Evolutionary conservation across 2,888 invertebrate genomes (phyloP), one percentile per base, ranked within the genome.

Genomic region (Leptinotarsa tumamoca): DNA sequence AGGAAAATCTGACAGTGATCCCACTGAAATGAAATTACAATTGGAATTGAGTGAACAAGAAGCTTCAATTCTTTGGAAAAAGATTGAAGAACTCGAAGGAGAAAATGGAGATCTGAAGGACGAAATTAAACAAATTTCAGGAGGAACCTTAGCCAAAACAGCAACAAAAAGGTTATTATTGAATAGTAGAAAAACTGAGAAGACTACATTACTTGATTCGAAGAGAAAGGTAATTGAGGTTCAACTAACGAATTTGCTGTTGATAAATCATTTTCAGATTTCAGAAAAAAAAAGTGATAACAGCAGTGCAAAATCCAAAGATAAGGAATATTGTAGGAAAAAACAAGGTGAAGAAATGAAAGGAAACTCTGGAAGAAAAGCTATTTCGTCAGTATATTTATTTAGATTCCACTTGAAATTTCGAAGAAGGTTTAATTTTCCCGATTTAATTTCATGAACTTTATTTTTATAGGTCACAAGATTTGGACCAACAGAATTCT

Each of bases 31-130:
- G 75, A 93, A 95, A 84, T 90, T 97, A 58, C 93, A 97, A 81
- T 89, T 98, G 71, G 97, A 97, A 88, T 90, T 97, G 68, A 95
- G 95, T 86, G 97, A 97, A 88, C 96, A 96, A 90, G 97, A 98
- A 90, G 93, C 96, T 74, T 92, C 94, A 27, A 94, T 96, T 76
- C 89, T 97, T 78, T 91, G 95, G 61, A 92, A 94, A 80, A 97
- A 96, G 89, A 93, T 96, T 74, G 95, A 95, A 87, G 95, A 95
- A 82, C 89, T 95, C 80, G 96, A 97, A 89, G 92, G 91, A 80
- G 95, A 96, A 84, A 95, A 94, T 84, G 93, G 94, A 76, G 92
- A 92, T 67, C 88, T 93, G 17, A 94, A 93, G 85, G 92, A 92
- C 82, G 94, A 95, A 89, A 90, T 95, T 13, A 93, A 93, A 82